A percentile compares a stretch with the other conserved stretches of the same genome.
These are phyloP conservation scores for Turritopsis dohrnii DNA, from an alignment of 30 jellyfish, hydroid and myxozoan species.

Conservation along the genomic window DNA sequence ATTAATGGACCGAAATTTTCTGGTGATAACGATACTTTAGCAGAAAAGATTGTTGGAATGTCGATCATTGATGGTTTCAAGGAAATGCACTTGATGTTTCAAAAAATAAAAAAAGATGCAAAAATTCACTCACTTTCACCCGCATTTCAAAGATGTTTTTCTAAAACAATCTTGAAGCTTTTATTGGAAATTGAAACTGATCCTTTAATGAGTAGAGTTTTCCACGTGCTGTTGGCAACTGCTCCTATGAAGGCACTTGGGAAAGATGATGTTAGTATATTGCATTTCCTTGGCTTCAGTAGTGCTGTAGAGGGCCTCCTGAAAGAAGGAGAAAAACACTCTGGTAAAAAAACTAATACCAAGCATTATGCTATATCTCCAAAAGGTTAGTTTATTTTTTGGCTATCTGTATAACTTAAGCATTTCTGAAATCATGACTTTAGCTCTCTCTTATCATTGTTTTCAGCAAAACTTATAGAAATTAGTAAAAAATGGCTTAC, in stretches of 20 bases:
- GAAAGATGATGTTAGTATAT: constrained; percentile 43
- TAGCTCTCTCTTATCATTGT: not conserved
- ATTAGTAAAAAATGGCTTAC: constrained; percentile 27
- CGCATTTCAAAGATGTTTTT: constrained; percentile 17
- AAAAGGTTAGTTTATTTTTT: not conserved
- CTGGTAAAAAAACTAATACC: not conserved
- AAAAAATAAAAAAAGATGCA: constrained; percentile 29
- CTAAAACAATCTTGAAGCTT: constrained; percentile 31
- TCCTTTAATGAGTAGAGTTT: constrained; percentile 42
- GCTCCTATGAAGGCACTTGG: constrained; percentile 54
- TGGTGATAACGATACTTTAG: constrained; percentile 18
- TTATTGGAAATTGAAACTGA: constrained; percentile 24
- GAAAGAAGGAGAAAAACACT: not conserved
- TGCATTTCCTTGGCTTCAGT: constrained; percentile 52
- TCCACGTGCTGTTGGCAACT: constrained; percentile 64
- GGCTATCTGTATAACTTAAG: not conserved
- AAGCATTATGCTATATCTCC: not conserved
- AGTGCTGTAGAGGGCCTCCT: constrained; percentile 15
- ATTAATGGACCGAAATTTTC: not conserved
- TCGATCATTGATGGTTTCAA: constrained; percentile 23
- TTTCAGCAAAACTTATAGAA: constrained; percentile 8
- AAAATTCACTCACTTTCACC: constrained; percentile 23
- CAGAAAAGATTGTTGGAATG: constrained; percentile 10
- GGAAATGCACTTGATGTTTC: constrained; percentile 24
- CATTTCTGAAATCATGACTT: too few species aligned